Base-by-base conservation (phyloP, 1,140 invertebrate genomes). In the Procambarus virginalis region DNA sequence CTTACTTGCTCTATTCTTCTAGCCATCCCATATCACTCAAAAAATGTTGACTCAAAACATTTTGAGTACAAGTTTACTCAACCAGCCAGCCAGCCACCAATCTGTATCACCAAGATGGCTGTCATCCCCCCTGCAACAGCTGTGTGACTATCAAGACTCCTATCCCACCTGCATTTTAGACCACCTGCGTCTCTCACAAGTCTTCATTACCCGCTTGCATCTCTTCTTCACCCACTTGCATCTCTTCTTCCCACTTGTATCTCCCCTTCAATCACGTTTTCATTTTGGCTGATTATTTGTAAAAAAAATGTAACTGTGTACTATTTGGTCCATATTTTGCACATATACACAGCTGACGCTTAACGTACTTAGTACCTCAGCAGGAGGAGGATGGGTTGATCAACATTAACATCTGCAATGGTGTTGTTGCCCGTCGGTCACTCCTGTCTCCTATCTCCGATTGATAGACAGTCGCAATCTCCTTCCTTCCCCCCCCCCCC, bases 351-450 rank as follows among this genome's bases (percentile, higher is more conserved):
- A 34, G 34, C 34, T 34, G 34, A 34, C 34, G 34, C 34, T 34
- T 0, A 34, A 34, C 34, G 34, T 34, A 34, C 34, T 34, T 34
- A 34, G 34, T 34, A 34, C 20, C 6, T n/a, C 10, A 4, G 55
- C 34, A 81, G 34, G 34, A n/a, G n/a, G n/a, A n/a, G 3, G n/a
- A 20, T 2, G 4, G 14, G 49, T 78, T 34, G 34, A 34, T 34
- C 34, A 34, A 1, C 34, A 34, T 34, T 34, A 34, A 34, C 84
- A 60, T 60, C 58, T 73, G 60, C 73, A 17, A 73, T 45, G 34
- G 34, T 22, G 75, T 86, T 86, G 84, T 86, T 9, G 83, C 51
- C 73, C 78, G 73, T 86, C 84, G n/a, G 46, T 51, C 49, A 48
- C 84, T 58, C 22, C 70, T 34, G 22, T 86, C 75, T 46, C 84